Evolutionary conservation across 2,113 vertebrate species (phyloP).

Genomic region (Fregata magnificens): DNA sequence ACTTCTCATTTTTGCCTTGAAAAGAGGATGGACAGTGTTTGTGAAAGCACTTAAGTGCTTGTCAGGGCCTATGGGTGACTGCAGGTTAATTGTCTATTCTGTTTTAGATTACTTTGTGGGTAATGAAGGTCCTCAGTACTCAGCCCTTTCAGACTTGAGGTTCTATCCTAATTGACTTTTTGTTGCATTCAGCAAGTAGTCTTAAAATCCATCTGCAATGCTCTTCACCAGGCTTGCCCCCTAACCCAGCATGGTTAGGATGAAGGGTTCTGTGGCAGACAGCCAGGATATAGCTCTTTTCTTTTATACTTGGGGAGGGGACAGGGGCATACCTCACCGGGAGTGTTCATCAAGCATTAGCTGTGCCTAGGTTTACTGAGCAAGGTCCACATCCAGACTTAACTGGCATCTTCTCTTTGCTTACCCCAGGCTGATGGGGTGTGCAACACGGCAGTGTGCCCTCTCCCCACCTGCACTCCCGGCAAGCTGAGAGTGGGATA

Average conservation of each 20-base stretch:
- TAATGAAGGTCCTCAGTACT: not conserved
- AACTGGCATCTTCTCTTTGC: not conserved
- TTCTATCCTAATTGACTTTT: not conserved
- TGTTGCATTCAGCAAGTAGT: not conserved
- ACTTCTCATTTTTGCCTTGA: not conserved
- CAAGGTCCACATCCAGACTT: not conserved
- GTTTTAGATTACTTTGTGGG: not conserved
- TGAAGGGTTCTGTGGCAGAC: not conserved
- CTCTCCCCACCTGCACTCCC: not conserved
- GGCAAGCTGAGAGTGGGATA: not conserved
- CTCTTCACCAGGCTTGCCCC: not conserved
- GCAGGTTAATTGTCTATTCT: not conserved
- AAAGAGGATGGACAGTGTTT: not conserved
- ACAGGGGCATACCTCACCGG: not conserved
- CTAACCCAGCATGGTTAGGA: not conserved
- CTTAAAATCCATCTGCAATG: not conserved
- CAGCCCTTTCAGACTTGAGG: not conserved
- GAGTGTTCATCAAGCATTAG: not conserved
- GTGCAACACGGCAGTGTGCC: accelerated
- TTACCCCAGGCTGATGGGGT: not conserved
- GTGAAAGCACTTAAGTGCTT: not conserved
- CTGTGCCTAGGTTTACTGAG: not conserved
- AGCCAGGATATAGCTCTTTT: not conserved
- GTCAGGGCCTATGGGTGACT: not conserved
- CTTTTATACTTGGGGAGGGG: not conserved